These are phyloP conservation scores for Lates japonicus DNA, from an alignment of 2,797 vertebrate genomes.

Conservation along the genomic window DNA sequence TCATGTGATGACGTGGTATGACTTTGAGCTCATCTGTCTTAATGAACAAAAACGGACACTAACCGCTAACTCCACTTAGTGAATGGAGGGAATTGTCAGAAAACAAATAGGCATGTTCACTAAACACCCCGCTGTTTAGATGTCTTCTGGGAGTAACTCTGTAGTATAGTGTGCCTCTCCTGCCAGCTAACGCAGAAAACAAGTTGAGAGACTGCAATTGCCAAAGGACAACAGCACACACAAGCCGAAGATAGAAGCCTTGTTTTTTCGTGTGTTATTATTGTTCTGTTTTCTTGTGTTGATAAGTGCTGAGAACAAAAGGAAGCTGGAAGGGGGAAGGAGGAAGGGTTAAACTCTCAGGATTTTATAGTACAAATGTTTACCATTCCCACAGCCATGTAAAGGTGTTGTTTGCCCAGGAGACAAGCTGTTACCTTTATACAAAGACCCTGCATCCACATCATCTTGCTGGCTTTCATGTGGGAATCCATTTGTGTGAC, in stretches of 20 bases:
- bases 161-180: constrained; percentile 72
- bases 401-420: constrained; percentile 81
- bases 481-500: constrained; percentile 63
- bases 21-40: constrained; percentile 69
- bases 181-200: constrained; percentile 78
- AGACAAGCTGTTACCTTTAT: constrained; percentile 73
- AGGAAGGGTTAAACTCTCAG: constrained; percentile 76
- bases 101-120: constrained; percentile 72
- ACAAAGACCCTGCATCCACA: constrained; percentile 57
- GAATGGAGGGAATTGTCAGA: constrained; percentile 52
- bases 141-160: constrained; percentile 75
- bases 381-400: constrained; percentile 81
- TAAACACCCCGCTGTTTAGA: constrained; percentile 71
- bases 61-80: constrained; percentile 27
- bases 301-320: constrained; percentile 76
- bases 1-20: constrained; percentile 42
- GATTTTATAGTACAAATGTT: constrained; percentile 84
- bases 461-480: constrained; percentile 62
- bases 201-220: constrained; percentile 83
- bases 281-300: constrained; percentile 76
- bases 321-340: constrained; percentile 58
- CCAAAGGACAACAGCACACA: constrained; percentile 82
- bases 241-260: constrained; percentile 57
- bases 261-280: constrained; percentile 64
- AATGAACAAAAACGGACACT: constrained; percentile 72